Conservation (phyloP, 2,888 invertebrate genomes). For the Lasioglossum calceatum region DNA sequence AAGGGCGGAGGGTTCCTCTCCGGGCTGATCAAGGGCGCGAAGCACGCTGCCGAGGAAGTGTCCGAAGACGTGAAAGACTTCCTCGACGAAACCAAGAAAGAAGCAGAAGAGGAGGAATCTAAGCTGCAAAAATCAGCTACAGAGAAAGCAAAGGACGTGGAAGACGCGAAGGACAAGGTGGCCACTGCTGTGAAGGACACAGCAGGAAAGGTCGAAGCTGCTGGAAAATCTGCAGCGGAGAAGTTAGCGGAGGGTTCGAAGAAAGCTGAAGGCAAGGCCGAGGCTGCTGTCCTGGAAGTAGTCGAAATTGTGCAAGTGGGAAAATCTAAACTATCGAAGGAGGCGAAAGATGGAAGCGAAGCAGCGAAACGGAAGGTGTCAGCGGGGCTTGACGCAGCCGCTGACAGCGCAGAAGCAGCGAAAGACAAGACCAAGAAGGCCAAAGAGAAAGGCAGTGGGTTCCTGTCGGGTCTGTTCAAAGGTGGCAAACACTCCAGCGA, state of each 20-base stretch:
- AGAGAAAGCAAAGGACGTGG: slow-evolving; percentile 50
- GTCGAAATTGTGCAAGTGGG: slow-evolving; percentile 70
- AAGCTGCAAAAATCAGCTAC: slow-evolving; percentile 84
- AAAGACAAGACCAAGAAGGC: slow-evolving; percentile 71
- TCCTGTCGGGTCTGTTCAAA: slow-evolving; percentile 72
- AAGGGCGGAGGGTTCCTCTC: slow-evolving; percentile 33
- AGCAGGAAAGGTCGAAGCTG: slow-evolving; percentile 36
- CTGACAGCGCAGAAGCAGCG: slow-evolving; percentile 73
- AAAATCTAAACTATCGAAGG: slow-evolving; percentile 60
- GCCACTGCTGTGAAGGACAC: slow-evolving; percentile 62
- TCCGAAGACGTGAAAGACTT: slow-evolving; percentile 82
- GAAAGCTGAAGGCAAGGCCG: slow-evolving; percentile 19
- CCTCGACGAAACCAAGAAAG: slow-evolving; percentile 84
- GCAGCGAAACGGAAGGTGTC: slow-evolving; percentile 43
- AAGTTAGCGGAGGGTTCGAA: slow-evolving; percentile 51
- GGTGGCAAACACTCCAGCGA: slow-evolving; percentile 67
- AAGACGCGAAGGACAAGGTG: slow-evolving; percentile 58
- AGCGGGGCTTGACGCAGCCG: slow-evolving; percentile 14
- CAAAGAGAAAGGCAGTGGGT: slow-evolving; percentile 72
- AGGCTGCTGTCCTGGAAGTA: neutral
- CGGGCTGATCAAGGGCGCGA: slow-evolving; percentile 66
- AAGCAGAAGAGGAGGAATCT: slow-evolving; percentile 51
- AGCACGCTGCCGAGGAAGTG: slow-evolving; percentile 69
- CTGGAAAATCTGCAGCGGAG: slow-evolving; percentile 1
- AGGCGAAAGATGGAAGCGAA: slow-evolving; percentile 62